phyloP scores from a whole-genome alignment of 1,140 invertebrate genomes.

The Lysiphlebus fabarum region DNA sequence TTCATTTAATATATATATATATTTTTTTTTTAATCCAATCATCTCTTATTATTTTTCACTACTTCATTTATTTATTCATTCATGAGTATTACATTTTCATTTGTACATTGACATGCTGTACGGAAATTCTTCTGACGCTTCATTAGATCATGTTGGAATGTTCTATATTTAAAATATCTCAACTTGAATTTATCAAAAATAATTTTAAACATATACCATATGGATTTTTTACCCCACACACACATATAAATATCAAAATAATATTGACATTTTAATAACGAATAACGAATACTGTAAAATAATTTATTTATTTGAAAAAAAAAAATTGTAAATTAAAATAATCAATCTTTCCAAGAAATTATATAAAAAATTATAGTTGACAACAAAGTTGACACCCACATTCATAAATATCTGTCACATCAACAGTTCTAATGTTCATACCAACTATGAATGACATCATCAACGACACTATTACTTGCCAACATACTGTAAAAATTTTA shows the following conservation, averaged over 20 bases:
- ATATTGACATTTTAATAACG: too few relatives aligned
- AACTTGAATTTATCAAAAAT: too few relatives aligned
- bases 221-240: too few relatives aligned
- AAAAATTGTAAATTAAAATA: too few relatives aligned
- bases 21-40: background rate
- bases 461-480: background rate
- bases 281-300: too few relatives aligned
- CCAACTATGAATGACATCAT: conserved; percentile 8
- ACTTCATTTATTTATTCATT: conserved; percentile 16
- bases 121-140: conserved; percentile 14
- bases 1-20: too few relatives aligned
- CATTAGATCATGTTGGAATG: conserved; percentile 5
- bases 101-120: conserved; percentile 15
- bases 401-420: conserved; percentile 1
- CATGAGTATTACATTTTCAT: background rate
- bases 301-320: too few relatives aligned
- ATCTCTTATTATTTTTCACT: conserved; percentile 6
- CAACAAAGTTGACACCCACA: conserved; percentile 4
- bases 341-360: too few relatives aligned
- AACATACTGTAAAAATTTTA: background rate
- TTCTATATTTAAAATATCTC: background rate
- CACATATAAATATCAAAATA: too few relatives aligned
- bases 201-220: too few relatives aligned
- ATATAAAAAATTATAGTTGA: too few relatives aligned
- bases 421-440: conserved; percentile 2